A percentile compares a stretch with the other conserved stretches of the same genome.
These are phyloP conservation scores for Percopsis omiscomaycus DNA, from an alignment of 2,797 vertebrate genomes.

Conservation along the genomic window DNA sequence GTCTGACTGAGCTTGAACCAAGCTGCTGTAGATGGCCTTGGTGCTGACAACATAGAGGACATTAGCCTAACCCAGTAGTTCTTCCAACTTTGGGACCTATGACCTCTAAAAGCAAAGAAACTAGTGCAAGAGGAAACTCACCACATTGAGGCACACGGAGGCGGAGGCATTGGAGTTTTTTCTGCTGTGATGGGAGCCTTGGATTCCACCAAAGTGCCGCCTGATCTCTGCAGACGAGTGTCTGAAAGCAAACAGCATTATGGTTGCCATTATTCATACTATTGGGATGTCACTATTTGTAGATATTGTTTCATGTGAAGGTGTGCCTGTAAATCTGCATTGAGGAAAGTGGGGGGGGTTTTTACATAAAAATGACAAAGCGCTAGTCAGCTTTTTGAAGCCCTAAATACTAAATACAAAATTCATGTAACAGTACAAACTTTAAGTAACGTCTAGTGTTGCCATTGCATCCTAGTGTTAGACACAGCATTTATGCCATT, in stretches of 20 bases:
- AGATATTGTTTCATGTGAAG: too few relatives aligned
- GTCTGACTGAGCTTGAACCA: too few relatives aligned
- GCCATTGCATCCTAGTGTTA: slow-evolving; percentile 36
- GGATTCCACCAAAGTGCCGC: slow-evolving; percentile 60
- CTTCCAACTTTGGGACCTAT: not conserved
- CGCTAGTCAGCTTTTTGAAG: not conserved
- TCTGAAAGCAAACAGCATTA: slow-evolving; percentile 38
- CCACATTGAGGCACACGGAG: slow-evolving; percentile 59
- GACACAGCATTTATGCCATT: slow-evolving; percentile 36
- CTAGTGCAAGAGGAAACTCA: slow-evolving; percentile 45
- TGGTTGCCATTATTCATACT: too few relatives aligned
- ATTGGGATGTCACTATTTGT: too few relatives aligned
- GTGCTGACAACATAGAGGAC: slow-evolving; percentile 42
- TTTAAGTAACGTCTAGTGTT: not conserved
- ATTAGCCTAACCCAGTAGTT: slow-evolving; percentile 17
- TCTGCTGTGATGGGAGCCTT: slow-evolving; percentile 62
- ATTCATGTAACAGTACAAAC: slow-evolving; percentile 9
- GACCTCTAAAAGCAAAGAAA: slow-evolving; percentile 33
- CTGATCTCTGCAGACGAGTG: slow-evolving; percentile 72
- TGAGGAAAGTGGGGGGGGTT: too few relatives aligned
- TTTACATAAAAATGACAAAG: too few relatives aligned
- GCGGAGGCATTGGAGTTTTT: slow-evolving; percentile 63
- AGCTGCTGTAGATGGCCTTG: slow-evolving; percentile 25
- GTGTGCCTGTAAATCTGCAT: too few relatives aligned
- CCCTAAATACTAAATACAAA: not conserved